Evolutionary conservation across 35 echinoderm and acorn worm genomes (phyloP).

Genomic region (Acanthaster planci): DNA sequence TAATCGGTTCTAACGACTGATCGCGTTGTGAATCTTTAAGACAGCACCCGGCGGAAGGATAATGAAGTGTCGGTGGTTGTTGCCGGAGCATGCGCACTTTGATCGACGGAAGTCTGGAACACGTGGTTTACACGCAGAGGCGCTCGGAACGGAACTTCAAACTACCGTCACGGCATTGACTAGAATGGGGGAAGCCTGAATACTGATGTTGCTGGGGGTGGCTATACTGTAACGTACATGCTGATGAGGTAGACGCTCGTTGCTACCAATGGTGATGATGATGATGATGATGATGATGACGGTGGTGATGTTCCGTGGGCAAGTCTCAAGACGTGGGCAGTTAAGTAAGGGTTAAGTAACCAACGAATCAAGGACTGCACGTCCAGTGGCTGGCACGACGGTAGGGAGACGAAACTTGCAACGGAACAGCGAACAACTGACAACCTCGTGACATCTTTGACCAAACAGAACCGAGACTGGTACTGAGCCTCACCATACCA

Average conservation of each 20-base stretch:
- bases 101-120: no score
- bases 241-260: constrained; percentile 24
- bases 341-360: constrained; percentile 9
- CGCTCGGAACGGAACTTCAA: no score
- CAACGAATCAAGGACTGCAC: not conserved
- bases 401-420: not conserved
- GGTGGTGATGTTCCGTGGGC: not conserved
- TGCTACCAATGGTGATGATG: not conserved
- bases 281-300: constrained; percentile 18
- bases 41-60: no score
- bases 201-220: no score
- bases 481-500: not conserved
- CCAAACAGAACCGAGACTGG: not conserved
- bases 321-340: constrained; percentile 4
- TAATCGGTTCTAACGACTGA: no score
- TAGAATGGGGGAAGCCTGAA: no score
- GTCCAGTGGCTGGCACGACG: no score
- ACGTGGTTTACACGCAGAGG: no score
- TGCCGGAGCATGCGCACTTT: no score
- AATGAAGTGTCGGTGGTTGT: no score
- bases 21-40: no score
- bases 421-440: not conserved
- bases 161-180: no score
- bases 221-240: not conserved
- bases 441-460: not conserved